Evolutionary conservation across 2,113 vertebrate species (phyloP), one percentile per base, ranked within the genome.

Genomic region (Telmatochromis sp.): DNA sequence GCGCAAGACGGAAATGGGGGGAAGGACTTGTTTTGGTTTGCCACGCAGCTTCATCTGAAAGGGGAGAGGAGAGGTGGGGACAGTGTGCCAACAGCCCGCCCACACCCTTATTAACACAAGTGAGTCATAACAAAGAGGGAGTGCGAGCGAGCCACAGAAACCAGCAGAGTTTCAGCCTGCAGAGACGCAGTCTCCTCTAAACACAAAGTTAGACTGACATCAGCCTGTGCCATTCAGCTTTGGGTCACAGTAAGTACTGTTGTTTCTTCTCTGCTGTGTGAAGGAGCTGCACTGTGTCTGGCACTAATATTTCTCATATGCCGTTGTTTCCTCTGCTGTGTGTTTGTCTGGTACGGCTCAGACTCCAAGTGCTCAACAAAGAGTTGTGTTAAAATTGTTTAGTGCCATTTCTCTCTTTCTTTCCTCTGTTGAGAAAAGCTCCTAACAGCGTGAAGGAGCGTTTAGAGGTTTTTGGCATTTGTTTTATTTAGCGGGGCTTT

Each of bases 111-210:
- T 87, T 63, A 91, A 47, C 86, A 89, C 51, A 75, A 86, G 63
- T 94, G 93, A 96, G 91, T 96, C 96, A 95, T 81, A 85, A 89
- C 86, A 91, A 23, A n/a, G 83, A 75, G 23, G 23, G 68, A 89
- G 84, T 11, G 54, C 23, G 37, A 75, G 90, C 21, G 57, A 89
- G 83, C 26, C 35, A 55, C 40, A 87, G 82, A 84, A 79, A 15
- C 6, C 82, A 89, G 81, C 80, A 3, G 9, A 87, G 80, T 81
- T 85, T 85, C 87, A 85, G 89, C 47, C 35, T 21, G 60, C 68
- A 60, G 15, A 75, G 31, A 84, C 11, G 7, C 68, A 7, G 31
- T 85, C 1, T 21, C 31, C 47, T 82, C 3, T 33, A 37, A 28
- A 47, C 21, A 23, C 51, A 82, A 19, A 80, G 54, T 79, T 40